These are phyloP conservation scores for Cyphomyrus plagiostoma DNA, from an alignment of 2,113 vertebrate species.

Conservation along the genomic window DNA sequence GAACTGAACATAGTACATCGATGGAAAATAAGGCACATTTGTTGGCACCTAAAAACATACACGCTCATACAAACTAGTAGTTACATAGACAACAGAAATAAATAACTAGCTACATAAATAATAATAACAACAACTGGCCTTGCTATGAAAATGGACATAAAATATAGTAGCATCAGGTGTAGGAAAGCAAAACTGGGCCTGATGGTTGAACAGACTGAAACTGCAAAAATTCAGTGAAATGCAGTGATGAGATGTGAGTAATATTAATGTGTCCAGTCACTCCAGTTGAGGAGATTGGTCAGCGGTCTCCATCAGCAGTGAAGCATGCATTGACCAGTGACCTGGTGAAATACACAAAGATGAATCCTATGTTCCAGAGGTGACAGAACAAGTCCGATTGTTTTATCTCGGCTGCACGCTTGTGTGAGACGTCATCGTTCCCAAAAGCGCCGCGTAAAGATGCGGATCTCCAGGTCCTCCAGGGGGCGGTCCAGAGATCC, in stretches of 20 bases:
- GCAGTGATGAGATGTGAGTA: not conserved
- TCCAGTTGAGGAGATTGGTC: not conserved
- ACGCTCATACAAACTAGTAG: not conserved
- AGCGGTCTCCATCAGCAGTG: not conserved
- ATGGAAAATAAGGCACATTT: not conserved
- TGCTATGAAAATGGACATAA: not conserved
- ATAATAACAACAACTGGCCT: not conserved
- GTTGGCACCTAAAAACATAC: not conserved
- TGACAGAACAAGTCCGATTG: not conserved
- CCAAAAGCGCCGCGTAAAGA: not conserved
- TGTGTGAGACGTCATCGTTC: not conserved
- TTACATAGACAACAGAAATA: not conserved
- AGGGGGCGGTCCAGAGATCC: not conserved
- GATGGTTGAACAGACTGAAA: not conserved
- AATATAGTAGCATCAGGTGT: not conserved
- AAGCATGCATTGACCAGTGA: not conserved
- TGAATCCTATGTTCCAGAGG: not conserved
- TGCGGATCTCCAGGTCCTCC: not conserved
- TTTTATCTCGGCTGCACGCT: not conserved
- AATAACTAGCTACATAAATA: not conserved
- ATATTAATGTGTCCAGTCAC: not conserved
- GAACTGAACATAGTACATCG: not conserved
- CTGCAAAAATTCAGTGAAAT: not conserved
- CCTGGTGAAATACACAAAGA: not conserved
- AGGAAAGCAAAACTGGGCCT: not conserved